Conservation (phyloP, 2,113 vertebrate genomes). For the Nesoenas mayeri region DNA sequence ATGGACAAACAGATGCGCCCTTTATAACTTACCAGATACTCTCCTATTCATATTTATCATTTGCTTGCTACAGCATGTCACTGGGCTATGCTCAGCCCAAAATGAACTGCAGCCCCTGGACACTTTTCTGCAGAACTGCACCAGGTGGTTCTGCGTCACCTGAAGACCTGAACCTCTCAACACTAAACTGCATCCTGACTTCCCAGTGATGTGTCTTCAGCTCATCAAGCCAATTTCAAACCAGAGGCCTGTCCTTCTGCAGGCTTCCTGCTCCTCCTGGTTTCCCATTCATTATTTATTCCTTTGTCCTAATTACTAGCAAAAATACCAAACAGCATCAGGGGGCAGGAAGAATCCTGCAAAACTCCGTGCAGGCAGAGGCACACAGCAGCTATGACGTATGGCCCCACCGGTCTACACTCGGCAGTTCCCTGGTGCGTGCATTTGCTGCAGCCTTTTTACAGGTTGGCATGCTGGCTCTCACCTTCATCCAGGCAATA, state of each 20-base stretch:
- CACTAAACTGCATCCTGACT: background rate
- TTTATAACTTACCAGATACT: background rate
- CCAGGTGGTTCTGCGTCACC: background rate
- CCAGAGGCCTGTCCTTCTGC: background rate
- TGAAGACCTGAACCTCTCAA: background rate
- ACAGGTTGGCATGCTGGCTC: background rate
- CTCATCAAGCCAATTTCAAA: background rate
- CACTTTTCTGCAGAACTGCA: background rate
- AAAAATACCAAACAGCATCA: background rate
- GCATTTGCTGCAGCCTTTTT: background rate
- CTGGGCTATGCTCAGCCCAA: accelerated
- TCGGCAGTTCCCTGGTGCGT: accelerated
- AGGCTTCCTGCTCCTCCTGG: background rate
- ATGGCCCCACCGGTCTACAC: accelerated
- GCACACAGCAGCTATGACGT: background rate
- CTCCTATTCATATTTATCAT: background rate
- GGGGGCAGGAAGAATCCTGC: background rate
- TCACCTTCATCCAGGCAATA: background rate
- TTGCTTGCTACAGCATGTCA: background rate
- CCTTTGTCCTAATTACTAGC: background rate
- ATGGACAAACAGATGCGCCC: background rate
- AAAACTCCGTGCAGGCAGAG: background rate
- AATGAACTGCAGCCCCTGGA: background rate
- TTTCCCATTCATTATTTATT: slow-evolving; percentile 7
- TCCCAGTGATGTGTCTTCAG: background rate